Evolutionary conservation across 2,888 invertebrate genomes (phyloP), one percentile per base, ranked within the genome.

Genomic region (Dascillus cervinus): DNA sequence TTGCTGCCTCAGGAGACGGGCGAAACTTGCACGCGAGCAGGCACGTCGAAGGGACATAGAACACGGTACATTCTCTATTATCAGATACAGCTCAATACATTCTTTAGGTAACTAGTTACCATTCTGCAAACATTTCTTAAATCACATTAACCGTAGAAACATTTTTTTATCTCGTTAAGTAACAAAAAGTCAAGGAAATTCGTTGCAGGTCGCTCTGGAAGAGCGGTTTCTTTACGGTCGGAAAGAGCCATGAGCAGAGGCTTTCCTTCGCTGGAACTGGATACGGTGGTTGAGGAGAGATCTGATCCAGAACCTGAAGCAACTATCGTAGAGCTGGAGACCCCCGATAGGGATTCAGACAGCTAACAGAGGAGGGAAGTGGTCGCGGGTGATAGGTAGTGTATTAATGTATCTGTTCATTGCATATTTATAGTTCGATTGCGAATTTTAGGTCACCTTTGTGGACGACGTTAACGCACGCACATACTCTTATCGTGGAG

Each of bases 281-380:
- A 86, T 60, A 87, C 87, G 0, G 88, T 88, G 12, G 71, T 87
- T 12, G 88, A 88, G 56, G 87, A 87, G 54, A 74, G 82, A 37
- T 86, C 85, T 8, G 87, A 87, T 57, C 76, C 80, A 3, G 84
- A 84, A 57, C 81, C 61, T 8, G 64, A 64, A 40, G 61, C 58
- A 11, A 64, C 64, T 8, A 56, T 59, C 12, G 53, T 63, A 20
- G 62, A 63, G 41, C 55, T 64, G 56, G 49, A 46, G 12, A 62
- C 64, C n/a, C 63, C 63, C 4, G 64, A 64, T 37, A 50, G 53
- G 13, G 60, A 62, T 31, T 47, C 50, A 8, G 51, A 52, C 33
- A 62, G 66, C 60, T 62, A 65, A 60, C 65, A 60, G n/a, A n/a
- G n/a, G n/a, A n/a, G n/a, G n/a, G n/a, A 44, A 44, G 19, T 11